These are phyloP conservation scores for Allacma fusca DNA, from an alignment of 2,888 invertebrate species.

Conservation along the genomic window DNA sequence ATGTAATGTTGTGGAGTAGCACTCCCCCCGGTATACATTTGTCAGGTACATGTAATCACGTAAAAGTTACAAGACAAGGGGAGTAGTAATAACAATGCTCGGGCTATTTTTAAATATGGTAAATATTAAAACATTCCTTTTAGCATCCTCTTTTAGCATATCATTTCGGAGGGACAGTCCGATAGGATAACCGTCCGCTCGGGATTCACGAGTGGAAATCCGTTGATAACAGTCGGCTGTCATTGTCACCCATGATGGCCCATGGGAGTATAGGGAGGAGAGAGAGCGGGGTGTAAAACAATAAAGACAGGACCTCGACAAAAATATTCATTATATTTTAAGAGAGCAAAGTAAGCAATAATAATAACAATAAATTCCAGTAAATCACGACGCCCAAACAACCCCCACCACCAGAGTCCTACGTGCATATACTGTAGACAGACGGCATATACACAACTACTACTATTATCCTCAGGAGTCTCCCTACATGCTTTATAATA, in stretches of 20 bases:
- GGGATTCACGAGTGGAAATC: neutral
- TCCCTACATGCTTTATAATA: neutral
- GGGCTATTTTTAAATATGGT: too few species aligned
- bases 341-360: constrained; percentile 10
- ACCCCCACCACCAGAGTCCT: neutral
- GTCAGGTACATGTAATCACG: too few species aligned
- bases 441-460: too few species aligned
- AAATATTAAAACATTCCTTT: too few species aligned
- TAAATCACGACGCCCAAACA: constrained; percentile 14
- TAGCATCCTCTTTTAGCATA: too few species aligned
- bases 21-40: too few species aligned
- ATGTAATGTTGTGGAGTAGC: too few species aligned
- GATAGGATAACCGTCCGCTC: neutral
- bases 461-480: too few species aligned
- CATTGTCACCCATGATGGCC: neutral
- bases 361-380: constrained; percentile 16
- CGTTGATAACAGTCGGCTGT: neutral
- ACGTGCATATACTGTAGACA: too few species aligned
- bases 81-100: too few species aligned
- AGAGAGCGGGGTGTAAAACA: neutral
- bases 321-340: constrained; percentile 16
- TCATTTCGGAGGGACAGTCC: neutral
- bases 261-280: neutral
- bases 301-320: constrained; percentile 4
- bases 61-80: too few species aligned